A percentile compares a stretch with the other conserved stretches of the same genome.
Conservation (phyloP, 2,113 vertebrate genomes). For the Anas platyrhynchos region DNA sequence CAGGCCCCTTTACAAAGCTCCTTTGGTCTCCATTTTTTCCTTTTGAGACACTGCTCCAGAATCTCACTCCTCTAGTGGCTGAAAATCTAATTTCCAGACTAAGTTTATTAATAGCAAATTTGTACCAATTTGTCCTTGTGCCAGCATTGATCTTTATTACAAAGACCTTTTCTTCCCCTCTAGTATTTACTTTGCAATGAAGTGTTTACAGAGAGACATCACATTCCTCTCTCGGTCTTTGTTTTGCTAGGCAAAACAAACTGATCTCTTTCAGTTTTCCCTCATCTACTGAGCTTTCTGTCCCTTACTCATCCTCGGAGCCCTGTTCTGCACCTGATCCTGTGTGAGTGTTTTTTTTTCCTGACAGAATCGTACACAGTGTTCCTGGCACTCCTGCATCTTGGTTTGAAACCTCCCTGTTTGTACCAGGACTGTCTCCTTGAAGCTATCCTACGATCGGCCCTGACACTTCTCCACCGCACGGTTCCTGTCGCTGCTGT, state of each 20-base stretch:
- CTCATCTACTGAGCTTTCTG: background rate
- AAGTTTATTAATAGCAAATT: slow-evolving; percentile 53
- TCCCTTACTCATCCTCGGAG: background rate
- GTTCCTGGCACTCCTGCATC: background rate
- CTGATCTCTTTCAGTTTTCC: background rate
- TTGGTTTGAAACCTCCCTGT: background rate
- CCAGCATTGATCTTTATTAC: slow-evolving; percentile 30
- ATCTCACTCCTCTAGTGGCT: background rate
- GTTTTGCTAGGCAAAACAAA: background rate
- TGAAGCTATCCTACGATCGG: background rate
- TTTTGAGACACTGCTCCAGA: slow-evolving; percentile 6
- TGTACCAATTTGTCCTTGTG: slow-evolving; percentile 22
- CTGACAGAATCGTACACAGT: background rate
- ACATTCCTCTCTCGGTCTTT: background rate
- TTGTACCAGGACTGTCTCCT: background rate
- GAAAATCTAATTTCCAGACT: slow-evolving; percentile 40
- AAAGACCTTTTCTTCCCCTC: background rate
- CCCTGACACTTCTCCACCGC: background rate
- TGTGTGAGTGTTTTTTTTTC: background rate
- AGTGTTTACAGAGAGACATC: slow-evolving; percentile 1
- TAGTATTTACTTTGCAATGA: slow-evolving; percentile 8
- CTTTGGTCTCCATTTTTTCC: background rate
- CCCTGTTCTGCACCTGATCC: slow-evolving; percentile 21
- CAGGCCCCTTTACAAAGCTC: background rate
- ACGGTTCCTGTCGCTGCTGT: background rate